These are phyloP conservation scores for Stegana nigrithorax DNA, from an alignment of 2,888 invertebrate species.

Conservation along the genomic window DNA sequence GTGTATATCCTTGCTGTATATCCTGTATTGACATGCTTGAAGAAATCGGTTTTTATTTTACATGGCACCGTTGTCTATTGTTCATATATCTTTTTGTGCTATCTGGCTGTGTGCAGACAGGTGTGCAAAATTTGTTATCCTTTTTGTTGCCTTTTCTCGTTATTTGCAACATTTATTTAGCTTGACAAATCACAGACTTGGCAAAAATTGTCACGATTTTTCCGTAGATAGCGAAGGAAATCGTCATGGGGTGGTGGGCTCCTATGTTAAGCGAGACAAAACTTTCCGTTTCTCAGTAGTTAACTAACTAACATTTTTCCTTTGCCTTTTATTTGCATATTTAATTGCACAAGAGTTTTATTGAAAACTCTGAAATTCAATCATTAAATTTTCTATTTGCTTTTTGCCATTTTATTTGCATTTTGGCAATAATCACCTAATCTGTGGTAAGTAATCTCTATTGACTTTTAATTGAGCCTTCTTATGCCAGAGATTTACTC, in stretches of 20 bases:
- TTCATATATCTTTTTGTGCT: neutral
- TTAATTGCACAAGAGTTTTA: too few species aligned
- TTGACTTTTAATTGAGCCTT: too few species aligned
- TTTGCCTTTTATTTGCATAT: too few species aligned
- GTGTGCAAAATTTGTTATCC: constrained; percentile 50
- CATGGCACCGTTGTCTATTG: neutral
- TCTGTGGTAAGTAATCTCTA: too few species aligned
- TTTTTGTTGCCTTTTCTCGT: neutral
- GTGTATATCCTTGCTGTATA: too few species aligned
- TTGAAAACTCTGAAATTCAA: too few species aligned
- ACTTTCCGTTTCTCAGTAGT: too few species aligned
- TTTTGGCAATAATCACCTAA: neutral
- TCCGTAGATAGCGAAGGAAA: neutral
- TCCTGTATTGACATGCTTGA: neutral
- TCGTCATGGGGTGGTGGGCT: too few species aligned
- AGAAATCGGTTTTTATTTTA: neutral
- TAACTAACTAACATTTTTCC: too few species aligned
- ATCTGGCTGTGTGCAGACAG: constrained; percentile 43
- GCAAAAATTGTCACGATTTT: constrained; percentile 10
- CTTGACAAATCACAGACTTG: constrained; percentile 7
- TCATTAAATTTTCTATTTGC: too few species aligned
- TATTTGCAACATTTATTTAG: constrained; percentile 36
- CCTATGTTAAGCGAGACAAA: too few species aligned
- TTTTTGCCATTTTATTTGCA: neutral
- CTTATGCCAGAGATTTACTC: too few species aligned